Base-by-base conservation (phyloP, 2,888 invertebrate genomes). In the Drosophila maculinotata region DNA sequence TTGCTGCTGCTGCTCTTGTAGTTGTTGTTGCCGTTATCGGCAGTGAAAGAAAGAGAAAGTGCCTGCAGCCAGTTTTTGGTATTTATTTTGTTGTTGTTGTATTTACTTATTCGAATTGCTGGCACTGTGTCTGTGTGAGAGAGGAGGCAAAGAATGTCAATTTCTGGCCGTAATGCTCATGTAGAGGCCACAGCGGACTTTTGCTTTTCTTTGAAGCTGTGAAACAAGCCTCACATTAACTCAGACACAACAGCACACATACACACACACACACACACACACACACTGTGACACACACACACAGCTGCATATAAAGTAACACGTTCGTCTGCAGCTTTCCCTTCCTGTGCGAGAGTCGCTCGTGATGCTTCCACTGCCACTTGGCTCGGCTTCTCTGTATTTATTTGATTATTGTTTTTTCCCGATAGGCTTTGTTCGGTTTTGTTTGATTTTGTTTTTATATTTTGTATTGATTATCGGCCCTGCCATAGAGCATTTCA, bases 11-110 rank as follows among this genome's bases (percentile, higher is more conserved):
- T 58, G 53, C n/a, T 31, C 39, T 36, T 60, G 67, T 69, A 67
- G 87, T 23, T 58, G 53, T 14, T 31, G 44, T 36, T 60, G 67
- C 73, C 69, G 87, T 82, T 87, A 86, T 77, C 87, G 87, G 35
- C 82, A 84, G 88, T 79, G 85, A 87, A 80, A 79, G 87, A 89
- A 90, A 89, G 89, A 89, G 89, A 89, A 89, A 89, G 89, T 89
- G 89, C 78, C 85, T 52, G 68, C 56, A 78, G 81, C 89, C 75
- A 83, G 88, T 89, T 89, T 89, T 63, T 69, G 82, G 73, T 68
- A 66, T 68, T 75, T 66, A 58, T 70, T 65, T 48, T 42, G 57
- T 53, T 66, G 52, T 49, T 48, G 30, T 57, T 49, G 65, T 69
- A 68, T 78, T 72, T 79, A 79, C 69, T 70, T 85, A 60, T 76